phyloP scores from a whole-genome alignment of 2,113 vertebrate species.

The Sitta europaea region DNA sequence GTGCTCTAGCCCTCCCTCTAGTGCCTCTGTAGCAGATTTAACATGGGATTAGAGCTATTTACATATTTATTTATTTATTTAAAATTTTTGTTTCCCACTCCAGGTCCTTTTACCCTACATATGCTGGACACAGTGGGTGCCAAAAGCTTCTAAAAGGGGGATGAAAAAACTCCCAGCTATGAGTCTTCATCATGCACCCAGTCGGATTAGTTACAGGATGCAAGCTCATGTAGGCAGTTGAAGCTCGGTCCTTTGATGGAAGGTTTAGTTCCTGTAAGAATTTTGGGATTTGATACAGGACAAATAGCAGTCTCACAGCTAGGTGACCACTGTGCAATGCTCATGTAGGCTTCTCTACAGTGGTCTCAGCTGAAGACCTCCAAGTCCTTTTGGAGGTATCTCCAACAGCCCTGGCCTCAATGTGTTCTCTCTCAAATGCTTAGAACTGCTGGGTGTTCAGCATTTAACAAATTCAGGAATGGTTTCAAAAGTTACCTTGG shows the following conservation, averaged over 20 bases:
- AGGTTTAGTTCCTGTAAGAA: background rate
- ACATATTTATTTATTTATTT: background rate
- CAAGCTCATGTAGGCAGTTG: background rate
- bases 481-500: background rate
- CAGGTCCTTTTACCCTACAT: background rate
- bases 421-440: background rate
- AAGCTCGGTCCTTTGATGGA: background rate
- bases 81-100: background rate
- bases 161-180: background rate
- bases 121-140: background rate
- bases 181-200: background rate
- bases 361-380: background rate
- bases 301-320: background rate
- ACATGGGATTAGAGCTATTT: accelerated
- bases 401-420: background rate
- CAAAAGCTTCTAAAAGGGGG: background rate
- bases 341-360: accelerated
- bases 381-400: background rate
- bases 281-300: background rate
- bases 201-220: background rate
- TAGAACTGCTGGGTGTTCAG: background rate
- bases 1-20: background rate
- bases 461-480: background rate
- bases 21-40: background rate
- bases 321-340: background rate